phyloP scores from a whole-genome alignment of 92 coral and sea anemone genomes.

The Muricea muricata region DNA sequence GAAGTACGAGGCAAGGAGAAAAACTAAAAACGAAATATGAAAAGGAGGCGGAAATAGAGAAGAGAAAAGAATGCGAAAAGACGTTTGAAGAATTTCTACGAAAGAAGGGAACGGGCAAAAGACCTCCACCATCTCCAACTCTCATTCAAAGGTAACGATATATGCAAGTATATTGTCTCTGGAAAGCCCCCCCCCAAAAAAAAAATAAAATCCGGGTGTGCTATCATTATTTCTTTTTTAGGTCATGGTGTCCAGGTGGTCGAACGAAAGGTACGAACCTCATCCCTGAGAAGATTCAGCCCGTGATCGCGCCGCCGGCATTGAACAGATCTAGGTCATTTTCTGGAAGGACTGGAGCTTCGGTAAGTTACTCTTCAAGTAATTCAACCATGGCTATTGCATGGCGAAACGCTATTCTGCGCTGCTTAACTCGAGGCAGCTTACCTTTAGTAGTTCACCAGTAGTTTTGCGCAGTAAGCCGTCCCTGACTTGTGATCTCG shows the following conservation, averaged over 20 bases:
- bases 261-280: slow-evolving; percentile 17
- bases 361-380: not conserved
- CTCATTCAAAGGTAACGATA: slow-evolving; percentile 36
- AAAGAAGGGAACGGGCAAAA: slow-evolving; percentile 26
- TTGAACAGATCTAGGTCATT: slow-evolving; percentile 37
- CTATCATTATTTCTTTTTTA: not conserved
- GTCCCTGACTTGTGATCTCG: too few relatives aligned
- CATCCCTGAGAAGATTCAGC: slow-evolving; percentile 9
- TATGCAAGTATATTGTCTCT: too few relatives aligned
- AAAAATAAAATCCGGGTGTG: too few relatives aligned
- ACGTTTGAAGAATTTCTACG: slow-evolving; percentile 24
- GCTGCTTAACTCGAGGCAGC: too few relatives aligned
- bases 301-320: slow-evolving; percentile 10
- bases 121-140: slow-evolving; percentile 25
- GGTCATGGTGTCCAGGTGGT: slow-evolving; percentile 40
- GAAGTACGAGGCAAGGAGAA: not conserved
- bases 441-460: too few relatives aligned
- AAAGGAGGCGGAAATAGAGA: slow-evolving; percentile 30
- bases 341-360: slow-evolving; percentile 3
- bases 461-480: too few relatives aligned
- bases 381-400: not conserved
- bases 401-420: too few relatives aligned
- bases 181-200: too few relatives aligned
- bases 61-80: slow-evolving; percentile 12
- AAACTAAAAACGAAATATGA: slow-evolving; percentile 18